phyloP scores from a whole-genome alignment of 2,113 vertebrate genomes.

The Microtus richardsoni region DNA sequence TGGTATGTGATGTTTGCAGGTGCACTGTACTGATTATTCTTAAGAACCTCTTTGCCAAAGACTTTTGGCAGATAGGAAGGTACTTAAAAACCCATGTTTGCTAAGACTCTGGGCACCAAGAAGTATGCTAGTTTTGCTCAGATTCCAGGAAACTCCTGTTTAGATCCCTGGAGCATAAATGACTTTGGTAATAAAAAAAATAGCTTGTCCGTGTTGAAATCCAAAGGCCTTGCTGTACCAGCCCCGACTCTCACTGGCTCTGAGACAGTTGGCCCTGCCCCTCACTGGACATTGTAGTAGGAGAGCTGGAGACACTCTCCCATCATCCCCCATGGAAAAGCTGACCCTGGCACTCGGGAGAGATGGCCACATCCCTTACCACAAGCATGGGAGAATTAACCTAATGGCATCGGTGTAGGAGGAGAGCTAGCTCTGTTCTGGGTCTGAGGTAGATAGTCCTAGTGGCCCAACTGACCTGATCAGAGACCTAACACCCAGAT shows the following conservation, averaged over 20 bases:
- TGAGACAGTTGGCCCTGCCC: neutral
- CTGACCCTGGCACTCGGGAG: no score
- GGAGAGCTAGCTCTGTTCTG: neutral
- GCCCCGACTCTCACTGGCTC: neutral
- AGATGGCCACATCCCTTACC: neutral
- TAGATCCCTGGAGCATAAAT: neutral
- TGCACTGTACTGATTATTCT: neutral
- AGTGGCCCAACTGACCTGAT: neutral
- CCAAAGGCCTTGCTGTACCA: neutral
- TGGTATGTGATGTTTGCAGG: neutral
- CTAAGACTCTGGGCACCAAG: neutral
- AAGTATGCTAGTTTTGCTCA: neutral
- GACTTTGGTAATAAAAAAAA: slow-evolving; percentile 37
- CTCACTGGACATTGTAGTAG: neutral
- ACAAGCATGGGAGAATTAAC: neutral
- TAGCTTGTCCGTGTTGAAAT: neutral
- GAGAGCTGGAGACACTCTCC: neutral
- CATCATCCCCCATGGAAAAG: neutral
- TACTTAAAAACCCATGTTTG: neutral
- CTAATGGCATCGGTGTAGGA: neutral
- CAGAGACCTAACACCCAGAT: neutral
- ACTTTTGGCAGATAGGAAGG: slow-evolving; percentile 12
- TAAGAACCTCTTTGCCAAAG: slow-evolving; percentile 31
- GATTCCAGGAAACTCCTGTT: neutral
- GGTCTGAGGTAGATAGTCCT: neutral